These are phyloP conservation scores for Halictus ligatus DNA, from an alignment of 2,888 invertebrate species.

Conservation along the genomic window DNA sequence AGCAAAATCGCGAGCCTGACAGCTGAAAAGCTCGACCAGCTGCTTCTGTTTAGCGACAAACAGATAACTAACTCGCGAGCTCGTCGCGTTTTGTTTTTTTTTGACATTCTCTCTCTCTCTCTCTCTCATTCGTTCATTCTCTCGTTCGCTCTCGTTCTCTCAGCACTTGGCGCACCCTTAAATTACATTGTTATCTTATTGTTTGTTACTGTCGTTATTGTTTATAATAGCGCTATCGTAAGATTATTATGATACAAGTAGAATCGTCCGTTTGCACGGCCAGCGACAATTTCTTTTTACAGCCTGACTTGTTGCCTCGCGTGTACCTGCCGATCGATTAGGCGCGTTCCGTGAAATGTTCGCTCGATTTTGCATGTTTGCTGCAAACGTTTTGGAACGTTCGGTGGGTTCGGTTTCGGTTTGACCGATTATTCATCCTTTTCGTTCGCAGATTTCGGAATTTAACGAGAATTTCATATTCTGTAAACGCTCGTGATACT, in stretches of 20 bases:
- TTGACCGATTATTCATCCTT: neutral
- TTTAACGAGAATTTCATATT: neutral
- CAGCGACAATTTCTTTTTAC: conserved; percentile 61
- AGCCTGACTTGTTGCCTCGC: conserved; percentile 44
- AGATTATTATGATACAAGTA: conserved; percentile 76
- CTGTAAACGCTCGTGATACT: neutral
- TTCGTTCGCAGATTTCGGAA: neutral
- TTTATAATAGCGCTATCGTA: conserved; percentile 72
- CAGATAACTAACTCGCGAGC: conserved; percentile 35
- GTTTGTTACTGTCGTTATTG: conserved; percentile 71
- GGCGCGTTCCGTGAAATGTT: conserved; percentile 15
- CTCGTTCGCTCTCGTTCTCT: neutral
- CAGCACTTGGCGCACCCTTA: conserved; percentile 50
- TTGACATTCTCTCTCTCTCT: conserved; percentile 22
- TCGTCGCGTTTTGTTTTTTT: conserved; percentile 28
- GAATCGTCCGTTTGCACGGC: conserved; percentile 69
- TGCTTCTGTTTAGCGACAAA: conserved; percentile 41
- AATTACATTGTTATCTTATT: conserved; percentile 70
- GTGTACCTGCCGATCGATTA: conserved; percentile 24
- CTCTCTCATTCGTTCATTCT: neutral
- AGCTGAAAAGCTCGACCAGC: conserved; percentile 29
- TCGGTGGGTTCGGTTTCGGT: neutral
- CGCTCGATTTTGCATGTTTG: neutral
- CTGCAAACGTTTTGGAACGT: neutral
- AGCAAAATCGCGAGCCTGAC: conserved; percentile 35